These are phyloP conservation scores for Rhamphomyia laevipes DNA, from an alignment of 2,888 invertebrate species.

Conservation along the genomic window DNA sequence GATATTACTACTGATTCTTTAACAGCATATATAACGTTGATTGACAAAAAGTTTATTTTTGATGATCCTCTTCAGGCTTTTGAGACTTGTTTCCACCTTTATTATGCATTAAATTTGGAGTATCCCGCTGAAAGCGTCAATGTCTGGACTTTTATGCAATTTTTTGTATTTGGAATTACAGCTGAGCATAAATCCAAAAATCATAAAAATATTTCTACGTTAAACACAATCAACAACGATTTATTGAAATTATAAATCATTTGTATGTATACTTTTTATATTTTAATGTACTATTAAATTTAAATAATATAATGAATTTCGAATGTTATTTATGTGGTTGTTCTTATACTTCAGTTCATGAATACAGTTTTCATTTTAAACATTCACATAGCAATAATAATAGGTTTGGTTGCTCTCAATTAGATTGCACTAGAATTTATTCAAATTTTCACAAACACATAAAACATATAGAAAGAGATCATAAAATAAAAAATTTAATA, in stretches of 20 bases:
- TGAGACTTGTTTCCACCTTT: background rate
- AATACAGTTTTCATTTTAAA: too few relatives aligned
- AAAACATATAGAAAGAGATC: too few relatives aligned
- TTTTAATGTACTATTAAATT: too few relatives aligned
- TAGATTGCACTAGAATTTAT: too few relatives aligned
- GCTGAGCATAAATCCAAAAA: background rate
- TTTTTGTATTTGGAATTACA: conserved; percentile 1
- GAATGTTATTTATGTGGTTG: too few relatives aligned
- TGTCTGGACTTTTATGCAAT: conserved; percentile 3
- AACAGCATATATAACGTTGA: background rate
- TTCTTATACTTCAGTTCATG: too few relatives aligned
- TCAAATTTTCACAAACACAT: too few relatives aligned
- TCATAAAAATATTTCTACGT: background rate
- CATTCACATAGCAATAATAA: too few relatives aligned
- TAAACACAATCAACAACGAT: background rate
- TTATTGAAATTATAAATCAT: background rate
- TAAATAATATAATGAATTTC: too few relatives aligned
- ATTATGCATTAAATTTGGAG: background rate
- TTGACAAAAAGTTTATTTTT: conserved; percentile 1
- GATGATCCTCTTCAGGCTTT: background rate
- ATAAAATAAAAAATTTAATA: too few relatives aligned
- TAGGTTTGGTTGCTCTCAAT: too few relatives aligned
- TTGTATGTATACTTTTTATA: too few relatives aligned
- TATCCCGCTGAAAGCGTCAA: background rate
- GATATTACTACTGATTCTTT: background rate